Percentiles rank a stretch among this genome's conserved stretches.
Evolutionary conservation across 2,888 invertebrate genomes (phyloP).

Genomic region (Aleiodes testaceus): DNA sequence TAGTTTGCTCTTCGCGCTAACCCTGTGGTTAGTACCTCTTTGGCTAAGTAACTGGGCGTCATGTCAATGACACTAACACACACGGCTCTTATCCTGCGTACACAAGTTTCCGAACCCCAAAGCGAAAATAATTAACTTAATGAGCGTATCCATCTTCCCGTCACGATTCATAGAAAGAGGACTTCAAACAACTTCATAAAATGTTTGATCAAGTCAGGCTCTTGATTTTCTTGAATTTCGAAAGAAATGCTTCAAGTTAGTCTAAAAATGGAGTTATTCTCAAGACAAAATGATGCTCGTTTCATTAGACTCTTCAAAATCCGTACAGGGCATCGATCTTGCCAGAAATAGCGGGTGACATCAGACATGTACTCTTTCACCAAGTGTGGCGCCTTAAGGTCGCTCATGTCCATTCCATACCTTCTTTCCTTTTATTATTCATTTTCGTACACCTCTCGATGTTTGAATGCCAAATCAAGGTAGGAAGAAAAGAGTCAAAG

Average conservation of each 20-base stretch:
- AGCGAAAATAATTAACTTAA: conserved; percentile 41
- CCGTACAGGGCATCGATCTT: conserved; percentile 42
- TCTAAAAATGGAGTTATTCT: conserved; percentile 10
- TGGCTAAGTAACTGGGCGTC: background rate
- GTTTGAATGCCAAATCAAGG: conserved; percentile 51
- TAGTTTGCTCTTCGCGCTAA: conserved; percentile 21
- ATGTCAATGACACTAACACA: conserved; percentile 38
- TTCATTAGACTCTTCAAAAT: conserved; percentile 27
- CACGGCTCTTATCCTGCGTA: background rate
- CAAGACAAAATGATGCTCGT: conserved; percentile 15
- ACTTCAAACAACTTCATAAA: conserved; percentile 20
- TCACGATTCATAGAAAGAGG: conserved; percentile 26
- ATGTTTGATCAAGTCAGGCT: background rate
- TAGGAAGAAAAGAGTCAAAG: conserved; percentile 6
- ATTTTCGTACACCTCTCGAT: conserved; percentile 47
- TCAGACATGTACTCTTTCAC: conserved; percentile 41
- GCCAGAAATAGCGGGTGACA: conserved; percentile 51
- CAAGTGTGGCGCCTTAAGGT: conserved; percentile 51
- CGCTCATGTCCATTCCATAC: conserved; percentile 28
- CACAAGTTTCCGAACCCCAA: conserved; percentile 6
- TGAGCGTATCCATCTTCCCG: conserved; percentile 32
- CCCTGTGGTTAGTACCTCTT: background rate
- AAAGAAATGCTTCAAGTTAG: background rate
- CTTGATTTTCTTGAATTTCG: background rate
- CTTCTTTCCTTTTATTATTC: conserved; percentile 45